Evolutionary conservation across 2,797 vertebrate species (phyloP), one percentile per base, ranked within the genome.

Genomic region (Coregonus ussuriensis): DNA sequence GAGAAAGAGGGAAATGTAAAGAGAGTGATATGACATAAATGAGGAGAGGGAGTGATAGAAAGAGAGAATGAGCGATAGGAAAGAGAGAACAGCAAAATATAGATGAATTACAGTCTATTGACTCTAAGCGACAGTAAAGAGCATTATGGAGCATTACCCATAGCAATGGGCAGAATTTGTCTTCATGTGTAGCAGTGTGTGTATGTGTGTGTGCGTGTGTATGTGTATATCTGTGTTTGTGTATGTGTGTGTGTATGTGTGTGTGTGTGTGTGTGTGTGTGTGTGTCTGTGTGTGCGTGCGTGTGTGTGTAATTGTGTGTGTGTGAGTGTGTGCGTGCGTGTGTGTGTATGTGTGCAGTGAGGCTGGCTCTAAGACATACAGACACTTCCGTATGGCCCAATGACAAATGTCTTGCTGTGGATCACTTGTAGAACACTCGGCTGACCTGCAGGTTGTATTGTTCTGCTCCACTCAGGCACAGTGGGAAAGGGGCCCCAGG

Each of bases 371-470:
- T 88, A 72, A 93, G 74, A 16, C n/a, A 66, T 74, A 76, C 84
- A 13, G 91, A 93, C 90, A 72, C 75, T 78, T 80, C 29, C 91
- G 86, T 80, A 88, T 91, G 90, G 85, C 75, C 85, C 86, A 88
- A 88, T 74, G 88, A 77, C 25, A 7, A 77, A 80, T 70, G 84
- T 76, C 84, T 15, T 54, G 71, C 77, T 87, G 85, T 87, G 84
- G 15, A 78, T 86, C 87, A 89, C 90, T 92, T 91, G 92, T 91
- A 82, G 86, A 82, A 76, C 81, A 53, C 69, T 74, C 13, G 66
- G 79, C 75, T 73, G 78, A 47, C 87, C 87, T 85, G 83, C 89
- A 86, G 87, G 84, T 89, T 83, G 86, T 59, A 83, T 93, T 94
- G 92, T 93, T 80, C 70, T 5, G 35, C 66, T 13, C 65, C 74